phyloP scores from a whole-genome alignment of 2,888 invertebrate genomes.

The Hydrotaea cyrtoneurina region DNA sequence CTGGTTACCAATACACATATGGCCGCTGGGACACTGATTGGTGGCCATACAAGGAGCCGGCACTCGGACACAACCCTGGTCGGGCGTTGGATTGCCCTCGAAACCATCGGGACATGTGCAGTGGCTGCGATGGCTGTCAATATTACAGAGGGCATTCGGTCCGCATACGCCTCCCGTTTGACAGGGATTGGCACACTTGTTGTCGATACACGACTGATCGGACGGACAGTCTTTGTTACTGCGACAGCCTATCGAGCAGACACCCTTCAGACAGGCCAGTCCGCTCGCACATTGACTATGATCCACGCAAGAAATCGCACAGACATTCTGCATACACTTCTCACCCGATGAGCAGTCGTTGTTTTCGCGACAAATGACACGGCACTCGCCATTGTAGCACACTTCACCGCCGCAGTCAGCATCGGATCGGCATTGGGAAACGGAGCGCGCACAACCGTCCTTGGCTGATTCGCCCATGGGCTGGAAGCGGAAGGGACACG shows the following conservation, averaged over 20 bases:
- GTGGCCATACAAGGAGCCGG: slow-evolving; percentile 86
- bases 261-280: slow-evolving; percentile 90
- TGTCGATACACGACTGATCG: slow-evolving; percentile 90
- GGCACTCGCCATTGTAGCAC: slow-evolving; percentile 92
- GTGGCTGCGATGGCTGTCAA: slow-evolving; percentile 87
- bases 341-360: slow-evolving; percentile 91
- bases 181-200: slow-evolving; percentile 93
- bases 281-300: slow-evolving; percentile 90
- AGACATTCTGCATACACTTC: slow-evolving; percentile 89
- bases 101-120: slow-evolving; percentile 93
- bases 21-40: slow-evolving; percentile 88
- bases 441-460: slow-evolving; percentile 88
- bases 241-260: slow-evolving; percentile 92
- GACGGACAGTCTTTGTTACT: slow-evolving; percentile 90
- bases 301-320: slow-evolving; percentile 89
- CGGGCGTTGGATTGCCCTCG: slow-evolving; percentile 91
- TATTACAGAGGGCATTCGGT: slow-evolving; percentile 90
- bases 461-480: slow-evolving; percentile 84
- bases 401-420: slow-evolving; percentile 89
- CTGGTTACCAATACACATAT: slow-evolving; percentile 89
- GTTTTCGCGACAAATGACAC: slow-evolving; percentile 88
- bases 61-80: slow-evolving; percentile 93
- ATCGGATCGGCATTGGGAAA: slow-evolving; percentile 86
- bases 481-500: slow-evolving; percentile 89
- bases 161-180: slow-evolving; percentile 88